Conservation (phyloP, 2,113 vertebrate genomes). For the Nannobrachium achirus region DNA sequence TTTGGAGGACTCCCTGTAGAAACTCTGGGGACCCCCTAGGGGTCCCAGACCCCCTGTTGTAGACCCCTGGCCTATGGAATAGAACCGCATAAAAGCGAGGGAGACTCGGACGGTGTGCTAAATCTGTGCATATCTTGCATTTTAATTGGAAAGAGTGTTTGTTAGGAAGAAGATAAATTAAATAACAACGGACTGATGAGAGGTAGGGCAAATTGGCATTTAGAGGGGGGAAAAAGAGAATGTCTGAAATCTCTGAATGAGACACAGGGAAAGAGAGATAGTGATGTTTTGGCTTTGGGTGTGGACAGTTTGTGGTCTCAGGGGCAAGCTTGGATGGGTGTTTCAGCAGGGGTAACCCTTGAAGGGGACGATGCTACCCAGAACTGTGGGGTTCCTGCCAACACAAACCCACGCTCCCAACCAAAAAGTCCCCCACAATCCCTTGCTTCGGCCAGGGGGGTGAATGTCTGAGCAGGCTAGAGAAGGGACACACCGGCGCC, state of each 20-base stretch:
- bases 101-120: too few species aligned
- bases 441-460: slow-evolving; percentile 58
- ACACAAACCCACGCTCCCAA: slow-evolving; percentile 70
- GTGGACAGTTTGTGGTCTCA: neutral
- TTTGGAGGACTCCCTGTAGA: too few species aligned
- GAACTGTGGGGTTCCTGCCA: slow-evolving; percentile 69
- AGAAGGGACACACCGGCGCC: slow-evolving; percentile 81
- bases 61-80: too few species aligned
- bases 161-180: too few species aligned
- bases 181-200: too few species aligned
- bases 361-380: slow-evolving; percentile 68
- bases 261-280: neutral
- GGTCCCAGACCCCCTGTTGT: too few species aligned
- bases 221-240: neutral
- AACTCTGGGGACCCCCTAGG: too few species aligned
- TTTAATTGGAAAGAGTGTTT: too few species aligned
- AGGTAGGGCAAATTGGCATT: too few species aligned
- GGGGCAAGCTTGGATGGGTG: slow-evolving; percentile 1
- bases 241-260: too few species aligned
- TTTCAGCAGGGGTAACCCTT: slow-evolving; percentile 34
- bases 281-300: neutral
- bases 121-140: too few species aligned
- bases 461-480: slow-evolving; percentile 69
- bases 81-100: too few species aligned
- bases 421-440: slow-evolving; percentile 55